These are phyloP conservation scores for Eupithecia subumbrata DNA, from an alignment of 2,888 invertebrate genomes.

Conservation along the genomic window DNA sequence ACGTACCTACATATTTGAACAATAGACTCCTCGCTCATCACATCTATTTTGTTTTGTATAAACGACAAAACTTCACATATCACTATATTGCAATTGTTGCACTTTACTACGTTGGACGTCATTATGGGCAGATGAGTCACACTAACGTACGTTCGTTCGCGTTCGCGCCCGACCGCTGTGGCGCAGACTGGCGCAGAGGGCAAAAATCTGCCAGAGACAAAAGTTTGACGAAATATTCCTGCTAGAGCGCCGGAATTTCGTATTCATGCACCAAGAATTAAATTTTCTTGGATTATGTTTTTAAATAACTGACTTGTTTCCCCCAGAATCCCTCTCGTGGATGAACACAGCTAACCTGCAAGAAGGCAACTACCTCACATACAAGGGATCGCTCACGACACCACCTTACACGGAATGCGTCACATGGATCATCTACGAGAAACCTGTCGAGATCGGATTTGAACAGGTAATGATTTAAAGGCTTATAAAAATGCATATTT, in stretches of 20 bases:
- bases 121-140: no score
- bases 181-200: no score
- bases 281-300: neutral
- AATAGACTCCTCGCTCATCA: no score
- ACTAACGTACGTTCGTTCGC: no score
- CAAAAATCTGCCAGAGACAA: neutral
- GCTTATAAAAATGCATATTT: no score
- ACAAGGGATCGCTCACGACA: slow-evolving; percentile 89
- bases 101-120: no score
- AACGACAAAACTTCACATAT: no score
- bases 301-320: neutral
- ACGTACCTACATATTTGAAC: no score
- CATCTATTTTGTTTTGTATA: no score
- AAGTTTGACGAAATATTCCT: neutral
- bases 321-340: slow-evolving; percentile 87
- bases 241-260: no score
- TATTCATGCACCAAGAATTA: neutral
- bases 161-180: no score
- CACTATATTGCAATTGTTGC: no score
- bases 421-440: slow-evolving; percentile 89
- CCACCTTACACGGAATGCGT: slow-evolving; percentile 89
- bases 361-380: slow-evolving; percentile 88
- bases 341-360: slow-evolving; percentile 87
- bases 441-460: slow-evolving; percentile 86
- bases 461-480: slow-evolving; percentile 81